Evolutionary conservation across 2,113 vertebrate species (phyloP).

Genomic region (Steatornis caripensis): DNA sequence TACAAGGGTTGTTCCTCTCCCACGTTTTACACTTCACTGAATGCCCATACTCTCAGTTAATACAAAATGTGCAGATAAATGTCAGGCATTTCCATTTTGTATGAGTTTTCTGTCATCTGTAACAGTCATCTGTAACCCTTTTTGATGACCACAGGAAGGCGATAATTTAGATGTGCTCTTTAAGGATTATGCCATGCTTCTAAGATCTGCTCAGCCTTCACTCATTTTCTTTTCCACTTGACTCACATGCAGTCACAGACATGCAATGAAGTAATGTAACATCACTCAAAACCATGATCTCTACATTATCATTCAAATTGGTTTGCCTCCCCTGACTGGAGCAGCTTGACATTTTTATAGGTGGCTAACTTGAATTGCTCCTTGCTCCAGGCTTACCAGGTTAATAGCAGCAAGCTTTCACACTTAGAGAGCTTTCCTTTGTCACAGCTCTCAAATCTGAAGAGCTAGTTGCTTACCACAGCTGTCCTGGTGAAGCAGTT

Average conservation of each 20-base stretch:
- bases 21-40: not conserved
- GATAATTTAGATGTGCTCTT: not conserved
- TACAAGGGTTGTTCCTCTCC: not conserved
- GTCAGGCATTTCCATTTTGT: not conserved
- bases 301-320: not conserved
- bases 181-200: not conserved
- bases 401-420: not conserved
- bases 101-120: not conserved
- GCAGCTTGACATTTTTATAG: not conserved
- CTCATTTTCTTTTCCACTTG: not conserved
- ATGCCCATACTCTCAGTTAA: not conserved
- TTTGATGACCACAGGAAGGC: not conserved
- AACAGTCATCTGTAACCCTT: not conserved
- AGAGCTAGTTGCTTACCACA: not conserved
- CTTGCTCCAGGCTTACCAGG: not conserved
- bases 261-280: not conserved
- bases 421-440: not conserved
- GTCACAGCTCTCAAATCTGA: not conserved
- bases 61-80: not conserved
- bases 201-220: not conserved
- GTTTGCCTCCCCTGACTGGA: not conserved
- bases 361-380: not conserved
- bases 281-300: not conserved
- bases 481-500: not conserved
- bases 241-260: not conserved